Base-by-base conservation (phyloP, 2,797 vertebrate genomes). In the Dendrocincla fuliginosa region DNA sequence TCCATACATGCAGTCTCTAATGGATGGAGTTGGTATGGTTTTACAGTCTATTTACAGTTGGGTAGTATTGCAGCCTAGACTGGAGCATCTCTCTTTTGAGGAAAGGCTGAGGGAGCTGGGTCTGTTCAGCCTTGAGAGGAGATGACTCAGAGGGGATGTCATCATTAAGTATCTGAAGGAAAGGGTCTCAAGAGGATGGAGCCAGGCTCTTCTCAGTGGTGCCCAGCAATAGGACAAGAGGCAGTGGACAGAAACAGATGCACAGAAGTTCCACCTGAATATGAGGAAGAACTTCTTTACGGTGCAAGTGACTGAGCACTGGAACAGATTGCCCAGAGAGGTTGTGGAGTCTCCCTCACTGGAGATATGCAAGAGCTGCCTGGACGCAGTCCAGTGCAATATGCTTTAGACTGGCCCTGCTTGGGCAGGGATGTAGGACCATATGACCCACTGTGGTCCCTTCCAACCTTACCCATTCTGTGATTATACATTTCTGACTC, bases 1-100 rank as follows among this genome's bases (percentile, higher is more conserved):
- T 63, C 56, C 12, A 16, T 79, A 50, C 0, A 0, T 63, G 17
- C 23, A 64, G 0, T 73, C 10, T 65, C 17, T 74, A 52, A 27
- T 32, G 37, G 41, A 23, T 77, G 24, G 41, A 70, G 25, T 56
- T 75, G 16, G 6, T 80, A 5, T 28, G 20, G 13, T 81, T 70
- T 78, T 63, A 11, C 20, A 56, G 11, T 55, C 27, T 68, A 0
- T 32, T 8, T 52, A 46, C 44, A 46, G 8, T 64, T 37, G 76
- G 35, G 47, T 18, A 52, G 7, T 53, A 32, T 47, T 82, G 71
- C 47, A 73, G 30, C 18, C 44, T 74, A 18, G 25, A 35, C 42
- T 41, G 33, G 13, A 69, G 19, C 42, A n/a, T 69, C 23, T 82
- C 8, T 61, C 25, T 49, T 68, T 5, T 6, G 22, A 49, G 27